Evolutionary conservation across 1,140 invertebrate genomes (phyloP).

Genomic region (Lepidotrigona ventralis): DNA sequence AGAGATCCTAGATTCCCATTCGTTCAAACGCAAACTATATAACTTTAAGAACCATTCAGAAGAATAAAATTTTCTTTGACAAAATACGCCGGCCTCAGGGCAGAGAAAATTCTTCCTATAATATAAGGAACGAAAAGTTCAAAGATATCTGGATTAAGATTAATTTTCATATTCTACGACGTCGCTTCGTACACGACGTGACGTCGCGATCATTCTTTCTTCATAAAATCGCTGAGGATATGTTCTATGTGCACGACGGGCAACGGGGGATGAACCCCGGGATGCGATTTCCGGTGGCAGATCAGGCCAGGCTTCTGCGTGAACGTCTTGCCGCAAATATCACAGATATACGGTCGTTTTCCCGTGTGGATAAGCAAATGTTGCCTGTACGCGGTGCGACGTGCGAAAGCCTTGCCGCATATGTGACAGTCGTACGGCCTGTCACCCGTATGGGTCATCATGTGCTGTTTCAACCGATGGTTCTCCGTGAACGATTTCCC

Average conservation of each 20-base stretch:
- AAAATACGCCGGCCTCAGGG: no score
- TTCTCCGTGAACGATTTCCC: slow-evolving; percentile 83
- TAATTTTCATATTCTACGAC: background rate
- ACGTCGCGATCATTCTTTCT: slow-evolving; percentile 59
- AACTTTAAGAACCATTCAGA: background rate
- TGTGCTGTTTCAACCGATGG: slow-evolving; percentile 80
- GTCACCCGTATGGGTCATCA: slow-evolving; percentile 86
- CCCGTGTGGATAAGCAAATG: slow-evolving; percentile 86
- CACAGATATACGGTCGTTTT: slow-evolving; percentile 82
- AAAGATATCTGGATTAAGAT: background rate
- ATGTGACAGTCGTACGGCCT: slow-evolving; percentile 88
- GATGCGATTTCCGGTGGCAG: slow-evolving; percentile 73
- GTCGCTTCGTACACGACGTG: no score
- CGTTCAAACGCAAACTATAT: background rate
- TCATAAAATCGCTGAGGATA: slow-evolving; percentile 72
- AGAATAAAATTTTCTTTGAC: no score
- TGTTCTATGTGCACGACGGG: slow-evolving; percentile 72
- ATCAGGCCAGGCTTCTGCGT: slow-evolving; percentile 76
- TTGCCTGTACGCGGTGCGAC: slow-evolving; percentile 80
- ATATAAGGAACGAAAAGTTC: background rate
- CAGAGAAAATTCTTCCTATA: background rate
- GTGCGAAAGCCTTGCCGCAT: slow-evolving; percentile 87
- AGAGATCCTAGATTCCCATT: no score
- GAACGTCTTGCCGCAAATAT: slow-evolving; percentile 78
- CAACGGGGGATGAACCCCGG: slow-evolving; percentile 70